A percentile compares a stretch with the other conserved stretches of the same genome.
Conservation (phyloP, 2,888 invertebrate genomes). For the Tetropium fuscum region DNA sequence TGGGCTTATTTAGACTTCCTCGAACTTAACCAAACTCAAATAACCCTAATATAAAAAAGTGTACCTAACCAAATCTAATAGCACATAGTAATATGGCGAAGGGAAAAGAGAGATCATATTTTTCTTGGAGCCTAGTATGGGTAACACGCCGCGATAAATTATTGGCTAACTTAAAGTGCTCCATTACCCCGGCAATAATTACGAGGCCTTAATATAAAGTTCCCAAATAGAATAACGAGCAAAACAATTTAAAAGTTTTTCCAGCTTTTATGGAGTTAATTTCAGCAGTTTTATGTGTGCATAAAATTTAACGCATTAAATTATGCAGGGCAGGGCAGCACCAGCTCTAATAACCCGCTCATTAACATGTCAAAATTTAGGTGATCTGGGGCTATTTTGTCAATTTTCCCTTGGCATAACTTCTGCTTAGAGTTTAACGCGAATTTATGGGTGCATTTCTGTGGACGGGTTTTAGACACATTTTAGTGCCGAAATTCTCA, state of each 20-base stretch:
- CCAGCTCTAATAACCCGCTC: conserved; percentile 28
- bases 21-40: too few species aligned
- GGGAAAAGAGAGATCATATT: too few species aligned
- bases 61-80: too few species aligned
- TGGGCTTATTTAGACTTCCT: too few species aligned
- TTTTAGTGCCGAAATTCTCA: too few species aligned
- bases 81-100: too few species aligned
- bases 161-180: conserved; percentile 29
- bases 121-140: too few species aligned
- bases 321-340: conserved; percentile 30
- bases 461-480: too few species aligned
- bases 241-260: conserved; percentile 44
- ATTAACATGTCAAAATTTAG: conserved; percentile 21
- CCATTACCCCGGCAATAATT: conserved; percentile 43
- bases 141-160: conserved; percentile 30
- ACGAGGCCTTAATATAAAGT: conserved; percentile 29
- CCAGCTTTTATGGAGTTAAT: conserved; percentile 44
- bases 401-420: conserved; percentile 3
- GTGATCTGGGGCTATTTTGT: background rate
- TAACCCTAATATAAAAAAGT: too few species aligned
- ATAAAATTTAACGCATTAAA: conserved; percentile 49
- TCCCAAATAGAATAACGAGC: conserved; percentile 40
- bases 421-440: background rate
- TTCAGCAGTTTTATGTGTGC: conserved; percentile 42
- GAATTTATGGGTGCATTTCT: too few species aligned